phyloP scores from a whole-genome alignment of 2,888 invertebrate genomes.

The Drosophila mimetica region DNA sequence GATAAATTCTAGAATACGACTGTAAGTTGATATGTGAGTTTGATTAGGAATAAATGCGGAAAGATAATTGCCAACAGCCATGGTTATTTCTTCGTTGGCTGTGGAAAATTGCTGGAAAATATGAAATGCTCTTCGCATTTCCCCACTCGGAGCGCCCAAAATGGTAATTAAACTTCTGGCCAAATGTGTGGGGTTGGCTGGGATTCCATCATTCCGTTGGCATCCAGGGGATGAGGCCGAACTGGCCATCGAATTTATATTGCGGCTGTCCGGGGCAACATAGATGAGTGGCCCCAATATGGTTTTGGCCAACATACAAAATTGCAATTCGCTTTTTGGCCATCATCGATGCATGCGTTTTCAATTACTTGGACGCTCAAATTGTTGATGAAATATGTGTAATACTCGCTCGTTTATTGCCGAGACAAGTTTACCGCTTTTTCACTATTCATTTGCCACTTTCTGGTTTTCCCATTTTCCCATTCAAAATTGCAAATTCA shows the following conservation, averaged over 20 bases:
- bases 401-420: slow-evolving; percentile 19
- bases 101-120: slow-evolving; percentile 62
- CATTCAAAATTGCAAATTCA: slow-evolving; percentile 47
- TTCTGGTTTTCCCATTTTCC: slow-evolving; percentile 27
- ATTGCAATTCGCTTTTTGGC: slow-evolving; percentile 44
- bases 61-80: slow-evolving; percentile 36
- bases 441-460: slow-evolving; percentile 33
- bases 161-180: slow-evolving; percentile 73
- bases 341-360: slow-evolving; percentile 60
- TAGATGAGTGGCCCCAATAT: slow-evolving; percentile 46
- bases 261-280: slow-evolving; percentile 45
- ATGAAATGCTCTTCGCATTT: slow-evolving; percentile 52
- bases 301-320: slow-evolving; percentile 20
- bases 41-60: slow-evolving; percentile 24
- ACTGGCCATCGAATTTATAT: slow-evolving; percentile 53
- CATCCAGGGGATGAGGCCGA: neutral
- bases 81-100: slow-evolving; percentile 2
- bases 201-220: slow-evolving; percentile 30
- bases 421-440: slow-evolving; percentile 38
- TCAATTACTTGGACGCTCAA: slow-evolving; percentile 68
- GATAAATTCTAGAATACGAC: neutral
- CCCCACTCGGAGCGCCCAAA: slow-evolving; percentile 28
- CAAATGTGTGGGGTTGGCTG: slow-evolving; percentile 58
- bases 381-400: slow-evolving; percentile 57
- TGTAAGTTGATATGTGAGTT: neutral